Base-by-base conservation (phyloP, 92 coral and sea anemone species). In the Diadumene lineata region DNA sequence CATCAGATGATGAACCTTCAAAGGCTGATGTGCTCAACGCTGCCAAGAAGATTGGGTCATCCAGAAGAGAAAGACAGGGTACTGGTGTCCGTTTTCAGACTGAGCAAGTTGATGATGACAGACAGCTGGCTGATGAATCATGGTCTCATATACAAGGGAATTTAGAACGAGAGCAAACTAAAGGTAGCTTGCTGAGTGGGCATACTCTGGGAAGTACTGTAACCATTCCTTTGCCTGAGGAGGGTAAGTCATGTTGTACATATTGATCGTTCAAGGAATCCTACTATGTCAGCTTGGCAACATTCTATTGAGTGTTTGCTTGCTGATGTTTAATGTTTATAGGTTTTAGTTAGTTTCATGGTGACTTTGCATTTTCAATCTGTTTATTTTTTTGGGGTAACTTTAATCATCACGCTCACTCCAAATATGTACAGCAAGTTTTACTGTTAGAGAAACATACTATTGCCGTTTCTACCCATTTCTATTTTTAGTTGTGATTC, bases 21-120 rank as follows among this genome's bases (percentile, higher is more conserved):
- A 72, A 78, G 34, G 21, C 48, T n/a, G 76, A 60, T 56, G 26
- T 30, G 11, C 22, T 21, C 15, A 75, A 64, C 23, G 56, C 27
- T 34, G 76, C 22, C 27, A 77, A 31, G 48, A 68, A 57, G 34
- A 50, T 46, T 25, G 56, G 56, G 1, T 32, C 65, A 10, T 56
- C 77, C 43, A 28, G 68, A n/a, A 72, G 55, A 25, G 66, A 72
- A 66, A 87, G 89, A 26, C 76, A 74, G 22, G 96, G 89, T 31
- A 90, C 92, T 24, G 92, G 90, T 25, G 97, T 91, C n/a, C 90
- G 97, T 13, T 91, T 91, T 72, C 79, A 83, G 31, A 58, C 81
- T 23, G 83, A 78, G 29, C 84, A 84, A 17, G 68, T 65, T 43
- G 77, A 68, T 2, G 72, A 76, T 18, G 64, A 43, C 24, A 51